These are phyloP conservation scores for Pampus argenteus DNA, from an alignment of 2,797 vertebrate genomes.

Conservation along the genomic window DNA sequence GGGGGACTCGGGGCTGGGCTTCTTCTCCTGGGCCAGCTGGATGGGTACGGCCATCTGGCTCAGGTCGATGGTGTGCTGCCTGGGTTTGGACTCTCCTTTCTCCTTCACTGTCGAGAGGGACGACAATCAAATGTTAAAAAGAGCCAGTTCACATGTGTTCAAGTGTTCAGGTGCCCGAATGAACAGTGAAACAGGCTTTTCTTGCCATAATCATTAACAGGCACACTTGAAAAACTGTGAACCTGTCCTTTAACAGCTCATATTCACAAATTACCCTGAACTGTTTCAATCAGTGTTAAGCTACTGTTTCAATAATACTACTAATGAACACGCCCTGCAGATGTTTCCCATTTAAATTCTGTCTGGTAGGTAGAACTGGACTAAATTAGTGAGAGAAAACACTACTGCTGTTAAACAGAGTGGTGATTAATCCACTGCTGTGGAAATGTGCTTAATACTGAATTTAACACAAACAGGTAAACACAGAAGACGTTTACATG, in stretches of 20 bases:
- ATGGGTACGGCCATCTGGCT: constrained; percentile 99
- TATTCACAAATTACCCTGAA: background rate
- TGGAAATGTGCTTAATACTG: background rate
- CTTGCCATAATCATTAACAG: too few relatives aligned
- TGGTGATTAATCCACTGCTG: too few relatives aligned
- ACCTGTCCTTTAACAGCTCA: background rate
- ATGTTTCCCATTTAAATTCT: background rate
- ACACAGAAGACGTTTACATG: background rate
- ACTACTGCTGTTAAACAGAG: too few relatives aligned
- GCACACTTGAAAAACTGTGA: too few relatives aligned
- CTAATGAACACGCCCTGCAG: background rate
- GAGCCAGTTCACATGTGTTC: too few relatives aligned
- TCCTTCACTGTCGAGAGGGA: constrained; percentile 87
- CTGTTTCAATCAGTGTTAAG: background rate
- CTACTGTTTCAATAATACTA: background rate
- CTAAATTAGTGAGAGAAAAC: too few relatives aligned
- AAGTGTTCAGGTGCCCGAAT: too few relatives aligned
- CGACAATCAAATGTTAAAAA: background rate
- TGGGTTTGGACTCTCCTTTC: constrained; percentile 90
- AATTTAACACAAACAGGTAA: background rate
- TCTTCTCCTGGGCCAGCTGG: constrained; percentile 93
- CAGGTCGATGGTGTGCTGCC: constrained; percentile 96
- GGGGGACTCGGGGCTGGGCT: constrained; percentile 88
- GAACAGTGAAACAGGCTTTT: too few relatives aligned
- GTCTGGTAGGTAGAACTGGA: background rate